Percentiles rank a stretch among this genome's conserved stretches.
These are phyloP conservation scores for Clusia tigrina DNA, from an alignment of 2,888 invertebrate genomes.

Conservation along the genomic window DNA sequence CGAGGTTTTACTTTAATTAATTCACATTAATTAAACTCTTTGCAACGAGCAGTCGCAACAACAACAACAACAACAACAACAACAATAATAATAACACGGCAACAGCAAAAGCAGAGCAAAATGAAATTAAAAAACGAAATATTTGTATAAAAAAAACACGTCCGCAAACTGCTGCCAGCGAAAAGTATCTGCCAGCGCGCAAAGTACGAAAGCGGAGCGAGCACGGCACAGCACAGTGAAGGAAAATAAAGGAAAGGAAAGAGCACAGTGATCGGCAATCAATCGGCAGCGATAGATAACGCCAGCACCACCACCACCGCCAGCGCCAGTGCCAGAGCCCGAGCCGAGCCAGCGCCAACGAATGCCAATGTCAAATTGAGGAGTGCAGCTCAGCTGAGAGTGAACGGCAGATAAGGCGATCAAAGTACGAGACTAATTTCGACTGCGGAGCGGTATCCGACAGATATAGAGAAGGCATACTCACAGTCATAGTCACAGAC, in stretches of 20 bases:
- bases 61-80: no score
- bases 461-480: no score
- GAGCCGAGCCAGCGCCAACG: background rate
- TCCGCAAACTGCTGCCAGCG: conserved; percentile 44
- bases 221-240: background rate
- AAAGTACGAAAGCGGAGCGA: background rate
- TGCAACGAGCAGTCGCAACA: no score
- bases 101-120: background rate
- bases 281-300: background rate
- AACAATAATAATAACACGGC: no score
- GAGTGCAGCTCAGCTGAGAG: background rate
- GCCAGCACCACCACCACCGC: background rate
- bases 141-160: conserved; percentile 32
- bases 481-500: no score
- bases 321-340: background rate
- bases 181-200: conserved; percentile 48
- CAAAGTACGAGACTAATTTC: background rate
- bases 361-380: background rate
- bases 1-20: no score
- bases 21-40: no score
- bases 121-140: background rate
- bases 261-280: background rate
- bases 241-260: no score
- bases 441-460: no score
- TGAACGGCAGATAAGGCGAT: no score